Percentiles rank a stretch among this genome's conserved stretches.
Evolutionary conservation across 2,797 vertebrate genomes (phyloP).

Genomic region (Pantherophis vulpinus): DNA sequence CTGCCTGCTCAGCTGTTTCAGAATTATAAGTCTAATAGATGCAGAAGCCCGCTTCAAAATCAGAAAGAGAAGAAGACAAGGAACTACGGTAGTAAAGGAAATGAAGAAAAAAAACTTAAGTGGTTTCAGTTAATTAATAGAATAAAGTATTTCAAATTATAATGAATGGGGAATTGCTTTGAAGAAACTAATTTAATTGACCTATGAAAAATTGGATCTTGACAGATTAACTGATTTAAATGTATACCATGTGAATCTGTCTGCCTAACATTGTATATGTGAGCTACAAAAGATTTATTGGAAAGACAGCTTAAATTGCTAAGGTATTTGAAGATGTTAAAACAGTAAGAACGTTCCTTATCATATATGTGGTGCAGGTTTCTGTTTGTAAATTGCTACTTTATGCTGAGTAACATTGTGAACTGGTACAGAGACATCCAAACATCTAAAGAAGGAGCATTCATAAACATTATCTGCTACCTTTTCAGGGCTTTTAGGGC

Average conservation of each 20-base stretch:
- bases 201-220: background rate
- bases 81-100: background rate
- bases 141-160: background rate
- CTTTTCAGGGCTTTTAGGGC: constrained; percentile 87
- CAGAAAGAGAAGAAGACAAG: background rate
- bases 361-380: background rate
- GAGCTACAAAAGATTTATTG: background rate
- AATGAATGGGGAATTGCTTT: background rate
- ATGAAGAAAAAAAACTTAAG: too few species aligned
- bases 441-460: background rate
- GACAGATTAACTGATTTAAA: background rate
- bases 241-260: background rate
- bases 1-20: background rate
- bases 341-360: background rate
- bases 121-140: background rate
- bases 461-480: constrained; percentile 62
- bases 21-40: background rate
- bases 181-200: background rate
- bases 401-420: background rate
- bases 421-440: background rate
- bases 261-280: background rate
- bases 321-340: background rate
- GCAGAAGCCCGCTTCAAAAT: background rate
- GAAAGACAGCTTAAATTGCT: background rate
- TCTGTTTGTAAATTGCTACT: background rate